Evolutionary conservation across 2,113 vertebrate genomes (phyloP).

Genomic region (Camelus dromedarius): DNA sequence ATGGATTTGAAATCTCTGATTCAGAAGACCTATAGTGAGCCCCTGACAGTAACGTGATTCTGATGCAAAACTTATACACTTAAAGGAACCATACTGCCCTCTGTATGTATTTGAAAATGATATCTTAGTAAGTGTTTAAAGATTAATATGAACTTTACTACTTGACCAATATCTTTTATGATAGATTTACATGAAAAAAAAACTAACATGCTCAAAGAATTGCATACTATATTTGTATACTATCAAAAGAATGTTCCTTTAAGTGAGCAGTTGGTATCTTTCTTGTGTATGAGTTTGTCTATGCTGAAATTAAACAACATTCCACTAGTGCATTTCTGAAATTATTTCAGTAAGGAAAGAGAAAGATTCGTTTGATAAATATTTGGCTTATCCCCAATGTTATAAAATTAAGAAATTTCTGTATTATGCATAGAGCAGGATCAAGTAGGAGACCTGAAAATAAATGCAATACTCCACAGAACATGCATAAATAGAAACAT

Average conservation of each 20-base stretch:
- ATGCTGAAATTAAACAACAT: slow-evolving; percentile 44
- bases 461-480: neutral
- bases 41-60: neutral
- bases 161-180: neutral
- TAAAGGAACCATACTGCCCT: neutral
- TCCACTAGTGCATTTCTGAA: slow-evolving; percentile 29
- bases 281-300: neutral
- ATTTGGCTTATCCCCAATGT: neutral
- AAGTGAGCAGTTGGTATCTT: neutral
- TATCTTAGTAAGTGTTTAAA: neutral
- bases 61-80: neutral
- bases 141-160: neutral
- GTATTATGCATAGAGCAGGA: neutral
- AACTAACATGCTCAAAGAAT: neutral
- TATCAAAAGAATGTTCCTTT: neutral
- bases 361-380: slow-evolving; percentile 32
- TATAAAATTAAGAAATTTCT: slow-evolving; percentile 48
- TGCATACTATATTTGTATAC: neutral
- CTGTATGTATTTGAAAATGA: neutral
- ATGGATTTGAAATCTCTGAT: neutral
- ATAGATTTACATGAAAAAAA: neutral
- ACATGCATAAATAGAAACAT: neutral
- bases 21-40: neutral
- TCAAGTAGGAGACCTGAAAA: slow-evolving; percentile 23
- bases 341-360: neutral